Evolutionary conservation across 1,140 invertebrate genomes (phyloP).

Genomic region (Protaetia brevitarsis): DNA sequence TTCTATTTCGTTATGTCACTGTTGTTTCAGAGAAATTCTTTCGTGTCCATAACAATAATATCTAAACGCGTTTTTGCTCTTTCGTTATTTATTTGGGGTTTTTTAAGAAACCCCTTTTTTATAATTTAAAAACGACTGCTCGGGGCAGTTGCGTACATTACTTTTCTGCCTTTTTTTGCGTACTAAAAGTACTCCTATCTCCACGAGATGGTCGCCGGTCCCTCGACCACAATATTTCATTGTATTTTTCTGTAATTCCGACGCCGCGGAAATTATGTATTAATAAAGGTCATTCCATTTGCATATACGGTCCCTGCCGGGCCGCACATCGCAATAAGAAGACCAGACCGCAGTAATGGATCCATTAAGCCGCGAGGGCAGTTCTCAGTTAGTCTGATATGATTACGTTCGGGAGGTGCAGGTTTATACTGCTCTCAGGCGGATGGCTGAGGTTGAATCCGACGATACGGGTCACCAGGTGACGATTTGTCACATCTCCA

Average conservation of each 20-base stretch:
- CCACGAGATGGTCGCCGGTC: conserved; percentile 19
- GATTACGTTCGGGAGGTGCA: conserved; percentile 39
- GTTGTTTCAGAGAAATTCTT: too few species aligned
- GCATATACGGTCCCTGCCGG: conserved; percentile 29
- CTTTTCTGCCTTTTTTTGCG: conserved; percentile 2
- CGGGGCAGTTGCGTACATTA: conserved; percentile 3
- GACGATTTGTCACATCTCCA: conserved; percentile 47
- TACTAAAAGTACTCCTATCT: neutral
- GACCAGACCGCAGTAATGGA: conserved; percentile 36
- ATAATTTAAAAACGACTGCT: conserved; percentile 1
- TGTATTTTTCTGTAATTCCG: conserved; percentile 28
- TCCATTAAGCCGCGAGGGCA: conserved; percentile 37
- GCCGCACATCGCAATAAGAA: conserved; percentile 34
- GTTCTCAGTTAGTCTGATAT: conserved; percentile 35
- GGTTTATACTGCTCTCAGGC: conserved; percentile 41
- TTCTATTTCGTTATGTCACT: too few species aligned
- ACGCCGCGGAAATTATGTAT: conserved; percentile 31
- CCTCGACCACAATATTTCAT: conserved; percentile 27
- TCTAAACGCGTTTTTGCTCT: neutral
- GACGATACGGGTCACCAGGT: conserved; percentile 44
- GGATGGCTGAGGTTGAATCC: conserved; percentile 37
- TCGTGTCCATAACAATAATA: too few species aligned
- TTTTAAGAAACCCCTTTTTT: conserved; percentile 12
- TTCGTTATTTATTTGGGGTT: neutral
- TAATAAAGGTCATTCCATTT: conserved; percentile 36